Evolutionary conservation across 2,888 invertebrate species (phyloP).

Genomic region (Diabrotica balteata): DNA sequence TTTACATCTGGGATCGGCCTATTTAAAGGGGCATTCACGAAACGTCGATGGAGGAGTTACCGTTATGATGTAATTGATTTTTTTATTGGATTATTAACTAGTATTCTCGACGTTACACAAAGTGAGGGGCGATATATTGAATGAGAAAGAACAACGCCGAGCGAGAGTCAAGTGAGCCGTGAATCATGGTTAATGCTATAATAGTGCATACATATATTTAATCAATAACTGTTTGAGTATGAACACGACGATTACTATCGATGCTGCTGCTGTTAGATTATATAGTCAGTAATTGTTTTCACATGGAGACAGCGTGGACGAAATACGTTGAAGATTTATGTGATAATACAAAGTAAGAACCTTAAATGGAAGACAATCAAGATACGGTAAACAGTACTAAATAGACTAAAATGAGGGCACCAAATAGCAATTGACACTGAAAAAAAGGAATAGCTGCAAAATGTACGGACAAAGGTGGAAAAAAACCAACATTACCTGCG

Average conservation of each 20-base stretch:
- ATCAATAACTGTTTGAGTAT: conserved; percentile 6
- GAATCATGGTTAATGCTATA: conserved; percentile 12
- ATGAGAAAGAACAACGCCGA: background rate
- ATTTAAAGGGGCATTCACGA: conserved; percentile 23
- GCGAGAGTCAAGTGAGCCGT: conserved; percentile 1
- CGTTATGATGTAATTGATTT: conserved; percentile 28
- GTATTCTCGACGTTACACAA: background rate
- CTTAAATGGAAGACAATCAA: too few species aligned
- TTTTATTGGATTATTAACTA: conserved; percentile 29
- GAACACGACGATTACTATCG: background rate
- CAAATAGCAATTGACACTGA: too few species aligned
- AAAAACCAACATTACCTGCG: too few species aligned
- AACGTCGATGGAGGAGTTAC: conserved; percentile 15
- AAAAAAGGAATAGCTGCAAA: too few species aligned
- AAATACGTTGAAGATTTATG: too few species aligned
- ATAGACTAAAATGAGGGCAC: too few species aligned
- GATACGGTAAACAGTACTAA: too few species aligned
- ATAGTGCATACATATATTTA: conserved; percentile 7
- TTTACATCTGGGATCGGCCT: conserved; percentile 28
- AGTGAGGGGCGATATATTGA: background rate
- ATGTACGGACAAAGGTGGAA: too few species aligned
- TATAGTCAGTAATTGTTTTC: too few species aligned
- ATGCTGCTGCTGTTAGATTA: background rate
- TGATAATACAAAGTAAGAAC: too few species aligned
- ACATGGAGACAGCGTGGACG: too few species aligned